Base-by-base conservation (phyloP, 2,888 invertebrate genomes). In the Drosophila subsilvestris region DNA sequence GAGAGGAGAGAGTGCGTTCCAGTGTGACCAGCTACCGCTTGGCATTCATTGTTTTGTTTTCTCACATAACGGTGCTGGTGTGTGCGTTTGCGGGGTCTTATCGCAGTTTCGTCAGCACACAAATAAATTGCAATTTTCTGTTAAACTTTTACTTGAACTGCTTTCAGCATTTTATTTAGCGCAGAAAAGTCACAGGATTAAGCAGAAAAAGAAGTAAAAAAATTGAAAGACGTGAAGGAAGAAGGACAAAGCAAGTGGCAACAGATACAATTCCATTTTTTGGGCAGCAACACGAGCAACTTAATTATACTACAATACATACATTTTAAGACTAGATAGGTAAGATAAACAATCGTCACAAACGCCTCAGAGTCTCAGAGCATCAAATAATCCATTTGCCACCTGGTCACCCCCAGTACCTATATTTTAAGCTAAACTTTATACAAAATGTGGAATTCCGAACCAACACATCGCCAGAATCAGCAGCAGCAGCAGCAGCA, bases 401-500 rank as follows among this genome's bases (percentile, higher is more conserved):
- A 3, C 1, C 20, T 20, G 4, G 18, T 32, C 1, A 29, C 18
- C 25, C 9, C 3, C 55, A 83, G 83, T 87, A 77, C 49, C 67
- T 75, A 73, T 37, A 66, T 55, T 54, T 54, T 71, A 82, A 67
- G 51, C 32, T 63, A 17, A 49, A 59, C 60, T 69, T 55, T 47
- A 63, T 49, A 63, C 70, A 90, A 22, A 50, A 92, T 92, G 92
- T 92, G 92, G 92, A 92, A 90, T 86, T 89, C 92, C 74, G 92
- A 92, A 69, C 78, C 88, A 78, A 76, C 88, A 60, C 67, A 75
- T 44, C 90, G 78, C 69, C 88, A 89, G 72, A 79, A 86, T 29
- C 75, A 75, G 22, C 74, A 66, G 27, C 76, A 66, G 9, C 79
- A 88, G 48, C 48, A 68, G 20, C 86, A 69, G 51, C 80, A 88